phyloP scores from a whole-genome alignment of 2,113 vertebrate genomes.

The Butorides virescens region DNA sequence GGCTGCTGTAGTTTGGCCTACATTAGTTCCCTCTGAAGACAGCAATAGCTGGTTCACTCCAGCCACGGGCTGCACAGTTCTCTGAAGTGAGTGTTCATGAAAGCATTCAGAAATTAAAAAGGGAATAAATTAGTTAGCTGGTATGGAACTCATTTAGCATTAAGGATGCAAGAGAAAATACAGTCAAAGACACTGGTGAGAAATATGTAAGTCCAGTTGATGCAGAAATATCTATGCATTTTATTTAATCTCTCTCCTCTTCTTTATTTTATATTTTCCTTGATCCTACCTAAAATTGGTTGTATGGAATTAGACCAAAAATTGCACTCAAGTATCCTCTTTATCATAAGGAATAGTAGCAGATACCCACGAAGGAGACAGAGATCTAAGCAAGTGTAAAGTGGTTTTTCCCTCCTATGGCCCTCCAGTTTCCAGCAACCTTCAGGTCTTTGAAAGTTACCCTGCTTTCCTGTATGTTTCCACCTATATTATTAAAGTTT shows the following conservation, averaged over 20 bases:
- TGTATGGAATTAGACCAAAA: background rate
- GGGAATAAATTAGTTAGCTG: background rate
- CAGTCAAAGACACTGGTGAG: background rate
- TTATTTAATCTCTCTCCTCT: background rate
- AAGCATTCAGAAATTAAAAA: background rate
- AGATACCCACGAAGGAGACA: rapidly evolving
- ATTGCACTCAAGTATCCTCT: background rate
- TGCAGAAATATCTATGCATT: background rate
- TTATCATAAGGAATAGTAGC: background rate
- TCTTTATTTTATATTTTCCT: background rate
- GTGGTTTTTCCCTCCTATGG: background rate
- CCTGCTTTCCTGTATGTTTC: background rate
- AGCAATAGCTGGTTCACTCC: background rate
- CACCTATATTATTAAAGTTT: background rate
- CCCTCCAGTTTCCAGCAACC: background rate
- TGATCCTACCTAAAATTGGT: background rate
- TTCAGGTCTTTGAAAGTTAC: background rate
- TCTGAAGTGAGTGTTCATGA: background rate
- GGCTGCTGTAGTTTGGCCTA: background rate
- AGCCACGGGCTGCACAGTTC: background rate
- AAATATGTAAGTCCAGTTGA: background rate
- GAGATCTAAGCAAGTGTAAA: background rate
- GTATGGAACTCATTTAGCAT: background rate
- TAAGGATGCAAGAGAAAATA: background rate
- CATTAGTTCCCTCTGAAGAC: background rate